Evolutionary conservation across 2,888 invertebrate species (phyloP).

Genomic region (Mongoloraphidia duomilia): DNA sequence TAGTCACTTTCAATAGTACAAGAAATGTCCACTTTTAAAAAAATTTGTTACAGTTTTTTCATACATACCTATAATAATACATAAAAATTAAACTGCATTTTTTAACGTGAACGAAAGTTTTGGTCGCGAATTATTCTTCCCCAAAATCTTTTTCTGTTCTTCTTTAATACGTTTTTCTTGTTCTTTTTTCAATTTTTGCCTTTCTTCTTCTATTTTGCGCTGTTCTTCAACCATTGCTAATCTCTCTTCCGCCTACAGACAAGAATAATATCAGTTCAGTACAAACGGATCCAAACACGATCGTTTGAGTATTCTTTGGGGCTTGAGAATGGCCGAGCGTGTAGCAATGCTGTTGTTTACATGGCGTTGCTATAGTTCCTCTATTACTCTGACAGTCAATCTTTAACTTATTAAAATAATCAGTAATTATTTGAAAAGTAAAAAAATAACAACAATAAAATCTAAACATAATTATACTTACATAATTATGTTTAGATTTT

Average conservation of each 20-base stretch:
- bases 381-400: no score
- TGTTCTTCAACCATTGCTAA: slow-evolving; percentile 94
- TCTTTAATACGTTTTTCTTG: slow-evolving; percentile 84
- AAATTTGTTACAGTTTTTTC: no score
- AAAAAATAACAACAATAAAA: no score
- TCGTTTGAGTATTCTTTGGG: slow-evolving; percentile 1
- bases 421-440: no score
- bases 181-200: slow-evolving; percentile 83
- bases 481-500: no score
- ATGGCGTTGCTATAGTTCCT: no score
- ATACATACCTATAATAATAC: not conserved
- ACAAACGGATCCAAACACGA: not conserved
- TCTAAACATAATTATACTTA: no score
- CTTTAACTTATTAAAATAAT: no score
- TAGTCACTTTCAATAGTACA: no score
- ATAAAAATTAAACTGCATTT: slow-evolving; percentile 43
- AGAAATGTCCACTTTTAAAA: no score
- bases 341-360: no score
- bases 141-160: slow-evolving; percentile 93
- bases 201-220: slow-evolving; percentile 88
- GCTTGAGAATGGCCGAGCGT: no score
- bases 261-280: slow-evolving; percentile 1
- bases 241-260: slow-evolving; percentile 81
- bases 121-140: slow-evolving; percentile 93
- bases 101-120: slow-evolving; percentile 85